Evolutionary conservation across 2,888 invertebrate genomes (phyloP).

Genomic region (Temnothorax unifasciatus): DNA sequence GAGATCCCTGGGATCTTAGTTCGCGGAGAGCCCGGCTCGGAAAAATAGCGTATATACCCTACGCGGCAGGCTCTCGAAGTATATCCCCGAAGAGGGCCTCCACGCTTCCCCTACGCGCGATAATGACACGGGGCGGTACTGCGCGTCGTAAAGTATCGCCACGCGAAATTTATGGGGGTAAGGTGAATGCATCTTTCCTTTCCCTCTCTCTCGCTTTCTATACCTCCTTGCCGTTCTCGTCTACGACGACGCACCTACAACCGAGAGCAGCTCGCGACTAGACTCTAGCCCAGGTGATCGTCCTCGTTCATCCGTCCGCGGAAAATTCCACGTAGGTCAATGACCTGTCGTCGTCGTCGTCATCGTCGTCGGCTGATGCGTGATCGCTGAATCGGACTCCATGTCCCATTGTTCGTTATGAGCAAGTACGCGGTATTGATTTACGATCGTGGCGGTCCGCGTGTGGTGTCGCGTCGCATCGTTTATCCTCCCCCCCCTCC

Average conservation of each 20-base stretch:
- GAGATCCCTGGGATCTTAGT: constrained; percentile 8
- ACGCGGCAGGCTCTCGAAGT: constrained; percentile 21
- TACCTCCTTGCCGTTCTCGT: constrained; percentile 61
- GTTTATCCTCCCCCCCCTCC: not conserved
- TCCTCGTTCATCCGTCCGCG: constrained; percentile 50
- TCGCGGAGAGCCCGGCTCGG: constrained; percentile 48
- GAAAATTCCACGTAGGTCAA: constrained; percentile 36
- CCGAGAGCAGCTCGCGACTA: constrained; percentile 59
- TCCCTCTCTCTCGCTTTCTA: constrained; percentile 5
- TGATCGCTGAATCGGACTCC: constrained; percentile 34
- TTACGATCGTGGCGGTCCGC: constrained; percentile 24
- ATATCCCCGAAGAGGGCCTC: constrained; percentile 56
- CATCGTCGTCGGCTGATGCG: not conserved
- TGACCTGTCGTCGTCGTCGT: constrained; percentile 14
- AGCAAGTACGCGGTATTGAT: constrained; percentile 38
- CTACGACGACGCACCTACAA: constrained; percentile 68
- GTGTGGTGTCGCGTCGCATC: constrained; percentile 7
- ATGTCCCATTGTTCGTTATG: constrained; percentile 46
- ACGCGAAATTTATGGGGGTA: constrained; percentile 82
- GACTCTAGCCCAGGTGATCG: constrained; percentile 67
- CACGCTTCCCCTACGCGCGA: constrained; percentile 75
- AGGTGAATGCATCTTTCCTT: constrained; percentile 66
- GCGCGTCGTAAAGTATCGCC: constrained; percentile 84
- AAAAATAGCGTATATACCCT: constrained; percentile 59
- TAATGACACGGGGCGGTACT: constrained; percentile 85